phyloP scores from a whole-genome alignment of 2,888 invertebrate genomes.

The Odiellus spinosus region DNA sequence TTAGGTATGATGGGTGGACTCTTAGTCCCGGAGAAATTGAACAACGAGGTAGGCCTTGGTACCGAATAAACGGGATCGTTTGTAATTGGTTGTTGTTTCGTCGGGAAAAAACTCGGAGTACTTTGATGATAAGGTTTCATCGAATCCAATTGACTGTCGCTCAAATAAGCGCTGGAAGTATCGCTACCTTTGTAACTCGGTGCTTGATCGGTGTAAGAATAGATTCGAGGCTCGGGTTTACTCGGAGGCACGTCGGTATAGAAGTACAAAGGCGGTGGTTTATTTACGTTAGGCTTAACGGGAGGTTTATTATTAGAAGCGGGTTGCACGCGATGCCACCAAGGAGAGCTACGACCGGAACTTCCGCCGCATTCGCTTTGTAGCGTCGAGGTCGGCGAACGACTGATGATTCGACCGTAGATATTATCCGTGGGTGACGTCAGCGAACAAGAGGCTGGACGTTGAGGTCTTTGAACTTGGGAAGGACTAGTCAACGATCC shows the following conservation, averaged over 20 bases:
- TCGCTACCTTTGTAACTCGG: not conserved
- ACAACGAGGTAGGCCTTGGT: not conserved
- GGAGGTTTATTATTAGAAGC: not conserved
- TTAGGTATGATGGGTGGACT: not conserved
- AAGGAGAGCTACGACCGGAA: constrained; percentile 9
- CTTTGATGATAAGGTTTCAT: not conserved
- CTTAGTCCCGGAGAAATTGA: not conserved
- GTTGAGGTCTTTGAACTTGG: not conserved
- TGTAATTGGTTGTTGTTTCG: not conserved
- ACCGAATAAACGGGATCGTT: not conserved
- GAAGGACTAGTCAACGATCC: not conserved
- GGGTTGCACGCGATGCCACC: not conserved
- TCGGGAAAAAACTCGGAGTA: no score
- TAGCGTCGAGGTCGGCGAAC: not conserved
- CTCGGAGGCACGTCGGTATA: not conserved
- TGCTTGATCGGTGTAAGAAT: constrained; percentile 3
- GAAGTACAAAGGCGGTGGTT: not conserved
- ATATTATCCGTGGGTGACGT: not conserved
- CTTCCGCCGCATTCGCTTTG: not conserved
- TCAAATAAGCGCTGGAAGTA: not conserved
- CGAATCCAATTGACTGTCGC: not conserved
- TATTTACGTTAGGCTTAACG: not conserved
- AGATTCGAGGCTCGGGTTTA: not conserved
- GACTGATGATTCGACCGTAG: not conserved
- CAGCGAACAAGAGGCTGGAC: not conserved